A percentile compares a stretch with the other conserved stretches of the same genome.
Conservation (phyloP, 2,888 invertebrate genomes). For the Chalcis sispes region DNA sequence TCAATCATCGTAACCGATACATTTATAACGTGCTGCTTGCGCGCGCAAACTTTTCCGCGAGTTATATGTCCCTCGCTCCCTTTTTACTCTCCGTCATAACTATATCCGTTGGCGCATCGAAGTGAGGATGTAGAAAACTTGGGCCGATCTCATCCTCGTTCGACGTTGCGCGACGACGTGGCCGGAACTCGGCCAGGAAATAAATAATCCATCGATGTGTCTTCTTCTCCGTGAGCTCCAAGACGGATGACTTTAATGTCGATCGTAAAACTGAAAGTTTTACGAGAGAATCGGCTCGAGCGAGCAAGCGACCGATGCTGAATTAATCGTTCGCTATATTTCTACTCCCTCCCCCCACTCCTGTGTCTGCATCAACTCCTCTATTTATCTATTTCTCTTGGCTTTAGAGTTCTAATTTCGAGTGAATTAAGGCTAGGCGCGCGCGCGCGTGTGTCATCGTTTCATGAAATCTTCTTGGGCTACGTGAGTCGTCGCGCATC, state of each 20-base stretch:
- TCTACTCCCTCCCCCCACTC: no score
- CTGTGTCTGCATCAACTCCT: no score
- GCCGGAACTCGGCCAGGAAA: conserved; percentile 28
- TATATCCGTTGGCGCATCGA: not conserved
- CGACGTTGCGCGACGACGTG: no score
- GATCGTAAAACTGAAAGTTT: conserved; percentile 50
- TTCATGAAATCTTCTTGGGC: not conserved
- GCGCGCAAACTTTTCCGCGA: not conserved
- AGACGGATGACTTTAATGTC: conserved; percentile 47
- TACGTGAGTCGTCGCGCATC: not conserved
- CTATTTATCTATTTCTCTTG: not conserved
- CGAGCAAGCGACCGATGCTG: not conserved
- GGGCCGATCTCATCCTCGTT: conserved; percentile 18
- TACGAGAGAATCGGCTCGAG: conserved; percentile 34
- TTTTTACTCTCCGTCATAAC: not conserved
- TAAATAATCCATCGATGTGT: conserved; percentile 52
- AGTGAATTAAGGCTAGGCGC: conserved; percentile 18
- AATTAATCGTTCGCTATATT: conserved; percentile 43
- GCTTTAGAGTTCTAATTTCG: conserved; percentile 22
- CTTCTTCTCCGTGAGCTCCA: not conserved
- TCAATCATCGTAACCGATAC: conserved; percentile 45
- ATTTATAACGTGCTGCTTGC: conserved; percentile 15
- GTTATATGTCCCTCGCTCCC: not conserved
- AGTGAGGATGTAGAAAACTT: conserved; percentile 36
- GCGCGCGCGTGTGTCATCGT: not conserved